Percentiles rank a stretch among this genome's conserved stretches.
These are phyloP conservation scores for Leptoteleia sp. DNA, from an alignment of 1,140 invertebrate species.

Conservation along the genomic window DNA sequence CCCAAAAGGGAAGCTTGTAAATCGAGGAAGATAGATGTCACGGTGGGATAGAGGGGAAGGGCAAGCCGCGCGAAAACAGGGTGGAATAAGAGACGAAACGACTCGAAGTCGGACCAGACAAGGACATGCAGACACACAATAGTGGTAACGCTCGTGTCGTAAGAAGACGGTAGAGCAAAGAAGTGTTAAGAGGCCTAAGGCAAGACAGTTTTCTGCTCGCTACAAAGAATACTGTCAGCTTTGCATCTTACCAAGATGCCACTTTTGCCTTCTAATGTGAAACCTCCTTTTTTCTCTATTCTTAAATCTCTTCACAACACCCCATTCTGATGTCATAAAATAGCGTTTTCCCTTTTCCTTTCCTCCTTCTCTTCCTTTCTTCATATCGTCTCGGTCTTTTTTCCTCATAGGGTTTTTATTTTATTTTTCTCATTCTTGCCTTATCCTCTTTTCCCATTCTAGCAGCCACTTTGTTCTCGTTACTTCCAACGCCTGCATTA, in stretches of 20 bases:
- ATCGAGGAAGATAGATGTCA: constrained; percentile 62
- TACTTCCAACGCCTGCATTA: constrained; percentile 41
- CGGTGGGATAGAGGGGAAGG: constrained; percentile 43
- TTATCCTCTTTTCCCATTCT: constrained; percentile 7
- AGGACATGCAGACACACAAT: constrained; percentile 35
- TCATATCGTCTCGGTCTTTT: too few species aligned
- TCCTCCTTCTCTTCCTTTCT: constrained; percentile 15
- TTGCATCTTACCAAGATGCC: constrained; percentile 79
- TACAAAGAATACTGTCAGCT: constrained; percentile 80
- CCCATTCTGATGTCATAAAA: constrained; percentile 35
- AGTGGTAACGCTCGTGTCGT: constrained; percentile 41
- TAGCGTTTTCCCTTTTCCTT: constrained; percentile 41
- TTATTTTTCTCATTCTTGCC: constrained; percentile 12
- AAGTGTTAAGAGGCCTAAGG: constrained; percentile 78
- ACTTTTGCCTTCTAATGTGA: constrained; percentile 71
- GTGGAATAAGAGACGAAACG: constrained; percentile 45
- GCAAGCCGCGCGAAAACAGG: constrained; percentile 51
- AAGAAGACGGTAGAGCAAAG: constrained; percentile 69
- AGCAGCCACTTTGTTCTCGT: constrained; percentile 43
- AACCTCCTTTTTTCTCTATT: constrained; percentile 60
- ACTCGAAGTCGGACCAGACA: constrained; percentile 48
- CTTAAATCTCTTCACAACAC: constrained; percentile 61
- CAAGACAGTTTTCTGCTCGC: constrained; percentile 70
- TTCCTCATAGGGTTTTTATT: constrained; percentile 13
- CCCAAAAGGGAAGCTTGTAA: constrained; percentile 72